These are phyloP conservation scores for Eudasyphora cyanicolor DNA, from an alignment of 2,888 invertebrate genomes.

Conservation along the genomic window DNA sequence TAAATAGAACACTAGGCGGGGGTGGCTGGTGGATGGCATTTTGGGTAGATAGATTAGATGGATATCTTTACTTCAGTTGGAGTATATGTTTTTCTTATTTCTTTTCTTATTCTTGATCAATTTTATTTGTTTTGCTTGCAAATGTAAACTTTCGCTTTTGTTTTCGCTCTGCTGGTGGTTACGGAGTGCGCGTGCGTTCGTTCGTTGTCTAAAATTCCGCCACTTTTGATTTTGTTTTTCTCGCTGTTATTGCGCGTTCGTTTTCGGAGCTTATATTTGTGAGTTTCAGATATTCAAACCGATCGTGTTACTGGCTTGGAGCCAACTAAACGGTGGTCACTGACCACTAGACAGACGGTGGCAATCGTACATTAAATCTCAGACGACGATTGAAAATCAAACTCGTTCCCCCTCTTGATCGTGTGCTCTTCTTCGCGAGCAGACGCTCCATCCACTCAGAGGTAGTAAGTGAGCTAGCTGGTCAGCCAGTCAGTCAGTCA, in stretches of 20 bases:
- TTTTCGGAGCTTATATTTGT: background rate
- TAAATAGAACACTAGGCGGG: conserved; percentile 75
- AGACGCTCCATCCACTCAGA: background rate
- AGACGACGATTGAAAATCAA: conserved; percentile 37
- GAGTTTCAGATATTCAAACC: conserved; percentile 66
- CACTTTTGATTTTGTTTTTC: conserved; percentile 7
- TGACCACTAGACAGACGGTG: conserved; percentile 47
- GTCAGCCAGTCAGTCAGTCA: conserved; percentile 2
- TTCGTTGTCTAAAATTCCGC: background rate
- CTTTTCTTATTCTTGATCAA: conserved; percentile 59
- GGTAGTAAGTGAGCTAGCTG: background rate
- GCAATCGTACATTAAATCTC: conserved; percentile 25
- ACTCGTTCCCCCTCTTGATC: conserved; percentile 30
- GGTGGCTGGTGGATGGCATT: conserved; percentile 71
- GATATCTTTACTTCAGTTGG: background rate
- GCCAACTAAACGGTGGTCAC: conserved; percentile 73
- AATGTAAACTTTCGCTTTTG: conserved; percentile 69
- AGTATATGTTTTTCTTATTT: background rate
- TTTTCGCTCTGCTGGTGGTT: conserved; percentile 28
- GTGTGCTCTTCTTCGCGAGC: background rate
- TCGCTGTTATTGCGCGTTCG: background rate
- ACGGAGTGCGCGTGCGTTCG: background rate
- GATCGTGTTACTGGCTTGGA: conserved; percentile 78
- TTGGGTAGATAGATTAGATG: background rate
- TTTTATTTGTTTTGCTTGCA: conserved; percentile 67